These are phyloP conservation scores for Pandion haliaetus DNA, from an alignment of 2,113 vertebrate species.

Conservation along the genomic window DNA sequence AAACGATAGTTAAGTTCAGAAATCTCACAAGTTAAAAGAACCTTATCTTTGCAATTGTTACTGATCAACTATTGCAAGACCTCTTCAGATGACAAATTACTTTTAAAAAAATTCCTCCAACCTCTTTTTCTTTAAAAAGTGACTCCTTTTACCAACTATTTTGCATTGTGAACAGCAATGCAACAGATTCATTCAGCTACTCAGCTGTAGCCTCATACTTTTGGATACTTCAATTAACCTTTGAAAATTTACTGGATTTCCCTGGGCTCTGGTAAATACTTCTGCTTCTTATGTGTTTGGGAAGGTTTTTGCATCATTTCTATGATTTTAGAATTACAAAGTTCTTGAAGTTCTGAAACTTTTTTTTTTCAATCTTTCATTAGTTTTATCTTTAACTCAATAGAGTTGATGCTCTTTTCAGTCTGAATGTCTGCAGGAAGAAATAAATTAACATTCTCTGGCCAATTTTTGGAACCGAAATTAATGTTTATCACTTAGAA, in stretches of 20 bases:
- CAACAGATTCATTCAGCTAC: background rate
- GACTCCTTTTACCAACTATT: background rate
- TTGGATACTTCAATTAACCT: background rate
- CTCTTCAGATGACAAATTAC: background rate
- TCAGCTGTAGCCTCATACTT: background rate
- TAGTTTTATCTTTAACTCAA: background rate
- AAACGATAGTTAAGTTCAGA: background rate
- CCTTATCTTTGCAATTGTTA: background rate
- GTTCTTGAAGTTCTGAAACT: background rate
- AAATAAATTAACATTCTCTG: background rate
- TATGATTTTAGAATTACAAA: background rate
- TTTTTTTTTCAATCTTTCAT: background rate
- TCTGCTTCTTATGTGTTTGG: background rate
- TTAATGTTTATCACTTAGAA: background rate
- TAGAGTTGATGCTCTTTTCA: background rate
- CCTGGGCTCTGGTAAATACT: background rate
- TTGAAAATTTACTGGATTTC: background rate
- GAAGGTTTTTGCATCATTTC: background rate
- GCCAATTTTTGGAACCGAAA: background rate
- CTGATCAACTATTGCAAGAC: background rate
- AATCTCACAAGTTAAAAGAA: background rate
- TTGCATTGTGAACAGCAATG: background rate
- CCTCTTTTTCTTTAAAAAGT: background rate
- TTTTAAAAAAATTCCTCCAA: background rate
- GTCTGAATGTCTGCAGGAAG: background rate